Base-by-base conservation (phyloP, 2,888 invertebrate species). In the Watsonalla binaria region DNA sequence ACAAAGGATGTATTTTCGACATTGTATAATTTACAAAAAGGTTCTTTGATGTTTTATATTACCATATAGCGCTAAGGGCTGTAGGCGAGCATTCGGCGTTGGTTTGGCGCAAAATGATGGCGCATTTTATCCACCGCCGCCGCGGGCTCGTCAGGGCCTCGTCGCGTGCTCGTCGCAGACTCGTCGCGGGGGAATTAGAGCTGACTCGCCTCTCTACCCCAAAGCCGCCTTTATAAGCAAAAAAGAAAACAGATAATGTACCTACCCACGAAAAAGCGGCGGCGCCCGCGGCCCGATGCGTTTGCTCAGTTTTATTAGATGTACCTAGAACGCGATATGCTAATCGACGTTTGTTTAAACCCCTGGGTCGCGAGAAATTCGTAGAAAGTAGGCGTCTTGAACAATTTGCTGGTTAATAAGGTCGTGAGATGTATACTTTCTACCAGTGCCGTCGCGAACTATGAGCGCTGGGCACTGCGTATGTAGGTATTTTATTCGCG, bases 121-220 rank as follows among this genome's bases (percentile, higher is more conserved):
- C 54, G 61, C 61, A 61, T 63, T 66, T 66, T 66, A 59, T 59
- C 66, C 68, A 63, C 65, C 56, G 45, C n/a, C 58, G 53, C 54
- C 57, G 56, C 62, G 56, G 51, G 60, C 63, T 35, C 13, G 42
- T 42, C 42, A 42, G 42, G 42, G 42, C 42, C 11, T 9, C 42
- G 42, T 42, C 42, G 42, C 42, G 42, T 42, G 6, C 11, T 5
- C 42, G 42, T 42, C 34, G 6, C 34, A 14, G 58, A 58, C 60
- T 51, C 55, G 63, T 54, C 63, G 68, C 60, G 62, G 62, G 66
- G 66, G 66, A 67, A 68, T 66, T 67, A 58, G 66, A 66, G 68
- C 66, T 62, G 34, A 42, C 48, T 57, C 58, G 57, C 54, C 52
- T 57, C 51, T 53, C 51, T 53, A 46, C 52, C 52, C 42, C 54